Evolutionary conservation across 1,140 invertebrate species (phyloP), one percentile per base, ranked within the genome.

Genomic region (Asobara japonica): DNA sequence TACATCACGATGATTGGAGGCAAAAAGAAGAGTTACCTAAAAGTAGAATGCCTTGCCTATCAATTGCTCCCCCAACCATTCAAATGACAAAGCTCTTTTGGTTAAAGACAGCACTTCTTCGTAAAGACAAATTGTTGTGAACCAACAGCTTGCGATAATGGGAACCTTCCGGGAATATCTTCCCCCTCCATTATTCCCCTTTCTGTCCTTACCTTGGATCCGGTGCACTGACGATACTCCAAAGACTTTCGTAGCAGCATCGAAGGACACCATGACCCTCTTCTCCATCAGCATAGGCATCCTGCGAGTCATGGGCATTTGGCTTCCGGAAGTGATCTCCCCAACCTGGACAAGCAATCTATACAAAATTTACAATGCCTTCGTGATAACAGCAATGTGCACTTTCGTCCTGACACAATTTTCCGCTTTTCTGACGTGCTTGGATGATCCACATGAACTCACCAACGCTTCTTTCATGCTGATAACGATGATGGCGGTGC

Each of bases 391-490:
- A 16, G n/a, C 33, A 4, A 11, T 62, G 10, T 62, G 27, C 7
- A 13, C 60, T 13, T 62, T 62, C 18, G 33, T 30, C 30, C 33
- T 62, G 25, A 27, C 60, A 29, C 60, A 62, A 30, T 29, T 29
- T 29, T 1, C 16, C 6, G 25, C 16, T 1, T 31, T 36, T 5
- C 31, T 10, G 0, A n/a, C 3, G 7, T 65, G 16, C 18, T 18
- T 38, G 5, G 8, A 38, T 65, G 16, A 36, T 38, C 8, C 33
- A 2, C 16, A 36, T 10, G 33, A 65, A 65, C 22, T 65, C 10
- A 20, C 62, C 10, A 38, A 65, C 22, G 62, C 62, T 33, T 7
- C 33, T n/a, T 65, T 38, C 18, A 65, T 65, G 60, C 18, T 29
- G 27, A 5, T 62, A 10, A 30, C 25, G 8, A 13, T 30, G 60